phyloP scores from a whole-genome alignment of 2,888 invertebrate species.

The Pycnomerus fuliginosus region DNA sequence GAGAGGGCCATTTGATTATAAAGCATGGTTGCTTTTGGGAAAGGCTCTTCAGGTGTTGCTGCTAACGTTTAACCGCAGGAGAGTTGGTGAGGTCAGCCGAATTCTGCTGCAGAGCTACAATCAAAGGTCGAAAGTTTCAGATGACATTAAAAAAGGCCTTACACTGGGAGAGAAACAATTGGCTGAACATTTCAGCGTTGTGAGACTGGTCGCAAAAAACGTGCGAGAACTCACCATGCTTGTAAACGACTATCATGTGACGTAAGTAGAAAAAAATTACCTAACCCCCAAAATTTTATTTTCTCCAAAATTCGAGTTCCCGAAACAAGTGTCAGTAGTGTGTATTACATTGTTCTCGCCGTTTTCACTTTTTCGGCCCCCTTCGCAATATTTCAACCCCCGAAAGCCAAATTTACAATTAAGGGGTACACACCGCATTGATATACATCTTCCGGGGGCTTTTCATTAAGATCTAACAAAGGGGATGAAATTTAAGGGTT shows the following conservation, averaged over 20 bases:
- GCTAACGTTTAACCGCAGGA: not conserved
- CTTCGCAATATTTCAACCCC: too few species aligned
- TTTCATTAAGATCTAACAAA: too few species aligned
- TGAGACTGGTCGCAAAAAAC: not conserved
- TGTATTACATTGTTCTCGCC: too few species aligned
- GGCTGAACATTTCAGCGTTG: not conserved
- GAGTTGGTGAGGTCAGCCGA: not conserved
- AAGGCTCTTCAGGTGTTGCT: not conserved
- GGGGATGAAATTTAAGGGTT: too few species aligned
- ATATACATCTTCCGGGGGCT: too few species aligned
- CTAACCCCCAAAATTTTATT: too few species aligned
- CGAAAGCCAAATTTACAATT: too few species aligned
- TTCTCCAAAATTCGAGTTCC: too few species aligned
- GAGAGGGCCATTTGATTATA: not conserved
- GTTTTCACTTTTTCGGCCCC: too few species aligned
- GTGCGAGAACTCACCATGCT: not conserved
- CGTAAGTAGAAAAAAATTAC: too few species aligned
- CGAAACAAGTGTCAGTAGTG: too few species aligned
- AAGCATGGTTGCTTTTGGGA: not conserved
- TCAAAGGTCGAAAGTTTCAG: not conserved
- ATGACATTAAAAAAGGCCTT: not conserved
- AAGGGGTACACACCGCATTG: too few species aligned
- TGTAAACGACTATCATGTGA: not conserved
- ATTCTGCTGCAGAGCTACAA: not conserved
- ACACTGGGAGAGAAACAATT: not conserved